Evolutionary conservation across 2,797 vertebrate species (phyloP).

Genomic region (Crenichthys baileyi): DNA sequence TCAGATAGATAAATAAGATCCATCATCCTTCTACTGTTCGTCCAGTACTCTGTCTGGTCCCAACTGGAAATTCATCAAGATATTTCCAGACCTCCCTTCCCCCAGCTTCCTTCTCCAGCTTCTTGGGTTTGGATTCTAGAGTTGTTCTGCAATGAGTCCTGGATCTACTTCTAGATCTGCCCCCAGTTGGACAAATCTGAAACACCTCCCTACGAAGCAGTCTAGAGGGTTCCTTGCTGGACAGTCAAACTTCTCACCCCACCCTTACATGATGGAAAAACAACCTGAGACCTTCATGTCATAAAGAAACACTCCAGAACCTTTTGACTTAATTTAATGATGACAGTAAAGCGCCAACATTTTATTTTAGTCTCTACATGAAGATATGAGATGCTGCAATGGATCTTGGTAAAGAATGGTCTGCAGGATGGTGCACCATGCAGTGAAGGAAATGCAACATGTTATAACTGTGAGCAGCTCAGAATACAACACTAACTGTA

Average conservation of each 20-base stretch:
- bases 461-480: neutral
- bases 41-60: neutral
- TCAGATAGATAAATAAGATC: neutral
- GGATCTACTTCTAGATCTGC: neutral
- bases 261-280: neutral
- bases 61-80: neutral
- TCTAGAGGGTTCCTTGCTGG: neutral
- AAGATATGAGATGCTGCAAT: slow-evolving; percentile 21
- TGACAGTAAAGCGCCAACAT: slow-evolving; percentile 3
- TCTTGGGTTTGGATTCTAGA: too few relatives aligned
- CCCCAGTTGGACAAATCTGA: neutral
- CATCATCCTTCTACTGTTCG: neutral
- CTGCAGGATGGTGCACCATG: slow-evolving; percentile 13
- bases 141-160: too few relatives aligned
- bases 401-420: neutral
- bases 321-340: neutral
- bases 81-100: neutral
- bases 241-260: neutral
- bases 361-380: slow-evolving; percentile 8
- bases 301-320: neutral
- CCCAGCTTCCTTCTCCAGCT: too few relatives aligned
- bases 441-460: slow-evolving; percentile 6
- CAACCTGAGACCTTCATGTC: neutral
- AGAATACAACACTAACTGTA: neutral
- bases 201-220: neutral